Conservation (phyloP, 2,113 vertebrate species). For the Seriola dumerili region DNA sequence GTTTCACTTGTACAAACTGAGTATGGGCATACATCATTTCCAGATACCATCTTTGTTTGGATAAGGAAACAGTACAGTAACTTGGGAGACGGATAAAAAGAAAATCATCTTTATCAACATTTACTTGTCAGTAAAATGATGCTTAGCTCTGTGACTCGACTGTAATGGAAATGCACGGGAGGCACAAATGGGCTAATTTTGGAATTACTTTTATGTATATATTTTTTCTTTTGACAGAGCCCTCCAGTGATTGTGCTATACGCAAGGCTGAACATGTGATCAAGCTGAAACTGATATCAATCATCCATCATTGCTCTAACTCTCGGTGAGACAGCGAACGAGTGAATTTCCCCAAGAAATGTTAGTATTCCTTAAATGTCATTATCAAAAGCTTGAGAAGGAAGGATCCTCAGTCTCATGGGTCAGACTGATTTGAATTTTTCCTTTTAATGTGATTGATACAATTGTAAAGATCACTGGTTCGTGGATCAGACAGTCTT, state of each 20-base stretch:
- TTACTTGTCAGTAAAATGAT: no score
- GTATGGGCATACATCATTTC: no score
- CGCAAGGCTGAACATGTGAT: not conserved
- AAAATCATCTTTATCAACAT: no score
- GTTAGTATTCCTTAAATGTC: slow-evolving; percentile 14
- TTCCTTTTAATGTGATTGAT: slow-evolving; percentile 38
- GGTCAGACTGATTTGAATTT: slow-evolving; percentile 36
- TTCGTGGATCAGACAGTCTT: not conserved
- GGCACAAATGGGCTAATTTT: slow-evolving; percentile 10
- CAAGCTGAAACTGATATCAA: not conserved
- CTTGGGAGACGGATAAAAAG: not conserved
- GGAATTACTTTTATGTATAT: not conserved
- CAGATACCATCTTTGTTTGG: slow-evolving; percentile 6
- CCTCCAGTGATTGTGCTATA: not conserved
- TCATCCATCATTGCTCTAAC: not conserved
- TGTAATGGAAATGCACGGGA: slow-evolving; percentile 2
- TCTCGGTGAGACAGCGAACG: slow-evolving; percentile 3
- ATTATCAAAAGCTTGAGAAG: not conserved
- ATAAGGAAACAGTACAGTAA: not conserved
- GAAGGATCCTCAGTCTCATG: not conserved
- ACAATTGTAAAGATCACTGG: slow-evolving; percentile 12
- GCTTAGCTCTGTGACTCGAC: no score
- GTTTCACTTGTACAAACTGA: not conserved
- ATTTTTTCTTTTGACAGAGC: not conserved
- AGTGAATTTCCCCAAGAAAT: not conserved